Base-by-base conservation (phyloP, 1,140 invertebrate genomes). In the Drosophila melanica region DNA sequence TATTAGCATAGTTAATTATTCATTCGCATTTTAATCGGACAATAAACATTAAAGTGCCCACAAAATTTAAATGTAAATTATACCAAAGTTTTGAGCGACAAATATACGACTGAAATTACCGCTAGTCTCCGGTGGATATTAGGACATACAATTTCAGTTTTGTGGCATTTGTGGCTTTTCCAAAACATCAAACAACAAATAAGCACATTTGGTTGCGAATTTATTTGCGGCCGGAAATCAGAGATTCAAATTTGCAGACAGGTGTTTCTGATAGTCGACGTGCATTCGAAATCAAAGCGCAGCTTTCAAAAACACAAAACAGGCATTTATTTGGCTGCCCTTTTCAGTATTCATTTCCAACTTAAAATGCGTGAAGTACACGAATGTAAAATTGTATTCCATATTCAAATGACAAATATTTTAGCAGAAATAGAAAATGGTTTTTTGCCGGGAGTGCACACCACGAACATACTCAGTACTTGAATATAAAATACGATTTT, bases 351-450 rank as follows among this genome's bases (percentile, higher is more conserved):
- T 27, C 27, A 27, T 27, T 27, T 27, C 27, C 27, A 27, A 7
- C 39, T 62, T 58, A 63, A 81, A 69, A 64, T 63, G 53, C 74
- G 59, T 53, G 60, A 59, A 62, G 63, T 64, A 68, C 59, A 63
- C 72, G 55, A 47, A 59, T 30, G 27, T 11, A 57, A 80, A 76
- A 63, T 80, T 81, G 5, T 44, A 42, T 50, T 60, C 45, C 27
- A 30, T 41, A 27, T 35, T 12, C 60, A 80, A 76, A 10, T 35
- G 7, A 9, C 9, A 9, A 35, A 9, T 33, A 33, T 33, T 33
- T 33, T 9, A 35, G 10, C 8, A 35, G 8, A 5, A 35, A 35
- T 7, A 7, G 27, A 27, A 27, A 27, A 27, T 27, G 27, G 27
- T 2, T 6, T 6, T 27, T 27, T 2, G 27, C 7, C 27, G 27